Evolutionary conservation across 2,888 invertebrate genomes (phyloP), one percentile per base, ranked within the genome.

Genomic region (Holacanthella duospinosa): DNA sequence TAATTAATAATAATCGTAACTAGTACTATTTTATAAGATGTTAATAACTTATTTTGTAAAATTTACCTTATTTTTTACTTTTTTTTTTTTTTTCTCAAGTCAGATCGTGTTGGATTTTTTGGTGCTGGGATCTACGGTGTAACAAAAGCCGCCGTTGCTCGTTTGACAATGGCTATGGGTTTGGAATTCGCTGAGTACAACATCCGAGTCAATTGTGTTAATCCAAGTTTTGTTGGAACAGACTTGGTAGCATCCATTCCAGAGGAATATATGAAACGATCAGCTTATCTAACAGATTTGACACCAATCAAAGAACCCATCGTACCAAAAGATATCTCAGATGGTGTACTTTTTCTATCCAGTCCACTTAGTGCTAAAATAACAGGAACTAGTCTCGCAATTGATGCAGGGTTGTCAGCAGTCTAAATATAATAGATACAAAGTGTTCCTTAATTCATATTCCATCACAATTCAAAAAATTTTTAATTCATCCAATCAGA

Each of bases 211-310:
- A 59, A 59, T 28, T 6, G 25, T 21, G 44, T 59, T 19, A 9
- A 44, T 21, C 59, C 59, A 59, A 59, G 43, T 9, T 59, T 59
- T 44, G 21, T 59, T 25, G 43, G 3, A 25, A 59, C 59, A 4
- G 59, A 59, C 3, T 26, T 59, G 59, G 26, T 59, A 2, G 25
- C 25, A 2, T 4, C 44, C 26, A 26, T 44, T 19, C 26, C 24
- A 26, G 6, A 29, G 36, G 26, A 59, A 25, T n/a, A 44, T 25
- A 6, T 59, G 2, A 43, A 25, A 6, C 9, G 19, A n/a, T 24
- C 59, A 48, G 59, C 16, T 24, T 2, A n/a, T 6, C 26, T 59
- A n/a, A 6, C 27, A 21, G 36, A 36, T 4, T 3, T 29, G 36
- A 28, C 25, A 9, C 25, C 28, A n/a, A 28, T 59, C 25, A 59